Conservation (phyloP, 92 coral and sea anemone genomes). For the Umimayanthus kanabou region DNA sequence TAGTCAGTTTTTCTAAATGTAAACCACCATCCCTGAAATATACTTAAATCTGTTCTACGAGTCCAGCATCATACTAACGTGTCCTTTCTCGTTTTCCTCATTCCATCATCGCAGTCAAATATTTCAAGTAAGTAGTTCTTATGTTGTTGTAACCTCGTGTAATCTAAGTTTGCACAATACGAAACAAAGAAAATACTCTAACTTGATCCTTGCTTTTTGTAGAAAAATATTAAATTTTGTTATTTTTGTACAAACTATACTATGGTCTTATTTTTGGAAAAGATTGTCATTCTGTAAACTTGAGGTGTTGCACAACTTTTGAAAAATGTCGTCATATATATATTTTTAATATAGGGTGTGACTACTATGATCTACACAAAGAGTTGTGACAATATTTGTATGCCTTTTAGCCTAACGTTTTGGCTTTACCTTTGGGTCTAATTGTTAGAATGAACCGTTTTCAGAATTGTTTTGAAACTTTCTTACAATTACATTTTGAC, state of each 20-base stretch:
- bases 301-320: neutral
- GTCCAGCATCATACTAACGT: conserved; percentile 14
- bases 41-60: neutral
- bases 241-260: neutral
- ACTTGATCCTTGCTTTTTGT: neutral
- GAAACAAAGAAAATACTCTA: too few species aligned
- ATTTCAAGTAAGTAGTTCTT: conserved; percentile 80
- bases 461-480: too few species aligned
- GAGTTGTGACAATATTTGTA: too few species aligned
- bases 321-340: too few species aligned
- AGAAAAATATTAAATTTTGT: neutral
- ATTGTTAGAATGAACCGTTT: too few species aligned
- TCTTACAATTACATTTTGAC: too few species aligned
- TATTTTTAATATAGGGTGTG: too few species aligned
- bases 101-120: conserved; percentile 62
- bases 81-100: conserved; percentile 6
- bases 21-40: neutral
- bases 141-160: neutral
- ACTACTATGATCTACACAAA: too few species aligned
- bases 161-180: neutral
- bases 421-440: too few species aligned
- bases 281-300: neutral
- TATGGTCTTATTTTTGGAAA: neutral
- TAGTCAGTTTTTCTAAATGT: neutral
- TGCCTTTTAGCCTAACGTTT: too few species aligned